Percentiles rank a stretch among this genome's conserved stretches.
Evolutionary conservation across 2,888 invertebrate species (phyloP).

Genomic region (Entomobrya multifasciata): DNA sequence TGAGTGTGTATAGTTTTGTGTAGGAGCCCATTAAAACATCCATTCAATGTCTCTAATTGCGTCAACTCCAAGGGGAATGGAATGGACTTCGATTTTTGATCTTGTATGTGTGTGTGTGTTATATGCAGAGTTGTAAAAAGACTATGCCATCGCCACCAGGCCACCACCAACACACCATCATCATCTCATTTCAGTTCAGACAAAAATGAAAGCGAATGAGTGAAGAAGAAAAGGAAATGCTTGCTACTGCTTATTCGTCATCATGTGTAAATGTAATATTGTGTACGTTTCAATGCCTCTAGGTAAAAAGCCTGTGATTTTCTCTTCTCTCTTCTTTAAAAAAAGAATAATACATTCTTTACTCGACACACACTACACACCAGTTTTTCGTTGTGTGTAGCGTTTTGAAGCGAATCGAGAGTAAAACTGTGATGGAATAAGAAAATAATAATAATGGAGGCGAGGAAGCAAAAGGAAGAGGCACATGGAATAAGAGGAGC

Average conservation of each 20-base stretch:
- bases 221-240: conserved; percentile 34
- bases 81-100: conserved; percentile 74
- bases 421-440: conserved; percentile 9
- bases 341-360: not conserved
- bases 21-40: conserved; percentile 73
- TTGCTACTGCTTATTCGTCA: conserved; percentile 44
- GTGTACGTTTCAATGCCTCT: conserved; percentile 50
- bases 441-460: conserved; percentile 67
- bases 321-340: conserved; percentile 9
- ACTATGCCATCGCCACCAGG: conserved; percentile 41
- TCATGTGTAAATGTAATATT: conserved; percentile 57
- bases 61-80: conserved; percentile 71
- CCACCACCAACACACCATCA: not conserved
- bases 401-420: no score
- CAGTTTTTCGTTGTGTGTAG: not conserved
- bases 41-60: conserved; percentile 77
- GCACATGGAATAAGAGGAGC: conserved; percentile 51
- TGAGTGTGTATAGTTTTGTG: conserved; percentile 44
- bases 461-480: conserved; percentile 62
- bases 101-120: conserved; percentile 47
- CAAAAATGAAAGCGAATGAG: not conserved
- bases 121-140: conserved; percentile 56
- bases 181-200: not conserved
- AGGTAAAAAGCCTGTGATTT: conserved; percentile 54
- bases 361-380: not conserved